A percentile compares a stretch with the other conserved stretches of the same genome.
These are phyloP conservation scores for Volucella zonaria DNA, from an alignment of 2,888 invertebrate genomes.

Conservation along the genomic window DNA sequence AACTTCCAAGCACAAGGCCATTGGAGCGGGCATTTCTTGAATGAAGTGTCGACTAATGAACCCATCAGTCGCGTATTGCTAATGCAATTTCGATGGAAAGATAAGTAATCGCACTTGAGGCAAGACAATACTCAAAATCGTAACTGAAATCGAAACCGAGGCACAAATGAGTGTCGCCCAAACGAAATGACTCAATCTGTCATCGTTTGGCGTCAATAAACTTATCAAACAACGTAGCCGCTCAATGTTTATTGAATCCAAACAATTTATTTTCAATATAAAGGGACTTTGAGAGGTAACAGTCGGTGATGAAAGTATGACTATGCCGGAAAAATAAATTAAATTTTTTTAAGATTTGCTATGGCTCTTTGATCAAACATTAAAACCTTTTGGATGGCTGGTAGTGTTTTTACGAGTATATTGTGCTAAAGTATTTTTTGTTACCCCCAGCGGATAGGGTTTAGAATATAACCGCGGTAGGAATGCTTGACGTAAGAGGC, in stretches of 20 bases:
- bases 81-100: background rate
- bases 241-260: constrained; percentile 18
- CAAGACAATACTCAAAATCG: background rate
- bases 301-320: constrained; percentile 10
- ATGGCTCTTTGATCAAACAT: no score
- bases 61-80: constrained; percentile 2
- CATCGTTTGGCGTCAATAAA: constrained; percentile 42
- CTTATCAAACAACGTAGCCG: constrained; percentile 35
- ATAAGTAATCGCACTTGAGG: constrained; percentile 22
- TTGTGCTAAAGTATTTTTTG: no score
- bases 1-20: constrained; percentile 63
- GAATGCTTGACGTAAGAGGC: no score
- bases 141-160: background rate
- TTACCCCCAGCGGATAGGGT: no score
- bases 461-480: no score
- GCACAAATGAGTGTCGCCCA: background rate
- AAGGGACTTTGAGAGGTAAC: constrained; percentile 1
- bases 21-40: constrained; percentile 46
- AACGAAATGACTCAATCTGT: constrained; percentile 42
- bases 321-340: background rate
- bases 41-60: constrained; percentile 53
- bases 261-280: constrained; percentile 4
- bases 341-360: no score
- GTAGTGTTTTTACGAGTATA: no score
- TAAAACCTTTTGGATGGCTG: no score